A percentile compares a stretch with the other conserved stretches of the same genome.
phyloP scores from a whole-genome alignment of 2,797 vertebrate genomes.

The Lepus oiostolus region DNA sequence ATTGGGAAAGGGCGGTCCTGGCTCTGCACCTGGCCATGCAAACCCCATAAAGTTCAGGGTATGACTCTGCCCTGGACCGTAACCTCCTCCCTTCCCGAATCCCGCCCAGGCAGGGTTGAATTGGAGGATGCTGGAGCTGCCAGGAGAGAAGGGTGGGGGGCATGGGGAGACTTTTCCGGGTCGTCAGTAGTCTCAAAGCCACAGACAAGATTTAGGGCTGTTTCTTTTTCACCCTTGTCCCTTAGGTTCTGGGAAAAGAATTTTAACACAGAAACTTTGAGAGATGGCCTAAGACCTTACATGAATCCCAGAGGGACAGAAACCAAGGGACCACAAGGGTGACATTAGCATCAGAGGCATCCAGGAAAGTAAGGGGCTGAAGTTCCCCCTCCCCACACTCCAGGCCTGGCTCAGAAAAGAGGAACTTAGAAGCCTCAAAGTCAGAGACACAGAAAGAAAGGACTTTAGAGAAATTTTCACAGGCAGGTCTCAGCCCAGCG shows the following conservation, averaged over 20 bases:
- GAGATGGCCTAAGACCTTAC: not conserved
- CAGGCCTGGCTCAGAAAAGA: slow-evolving; percentile 5
- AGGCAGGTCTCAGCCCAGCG: not conserved
- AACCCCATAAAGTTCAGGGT: slow-evolving; percentile 75
- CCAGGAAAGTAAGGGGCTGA: not conserved
- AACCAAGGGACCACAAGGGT: not conserved
- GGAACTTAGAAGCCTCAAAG: not conserved
- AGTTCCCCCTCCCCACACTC: not conserved
- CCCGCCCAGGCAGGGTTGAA: slow-evolving; percentile 49
- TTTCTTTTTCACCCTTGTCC: slow-evolving; percentile 26
- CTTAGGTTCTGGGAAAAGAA: not conserved
- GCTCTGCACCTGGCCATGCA: slow-evolving; percentile 71
- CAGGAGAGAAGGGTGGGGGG: not conserved
- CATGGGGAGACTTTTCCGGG: not conserved
- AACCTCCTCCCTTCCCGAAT: slow-evolving; percentile 50
- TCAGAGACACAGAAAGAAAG: not conserved
- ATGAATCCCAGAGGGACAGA: not conserved
- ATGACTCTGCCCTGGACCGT: slow-evolving; percentile 70
- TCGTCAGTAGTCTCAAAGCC: slow-evolving; percentile 25
- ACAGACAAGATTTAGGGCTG: not conserved
- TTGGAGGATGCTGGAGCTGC: slow-evolving; percentile 32
- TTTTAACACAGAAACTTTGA: not conserved
- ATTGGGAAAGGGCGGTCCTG: slow-evolving; percentile 11
- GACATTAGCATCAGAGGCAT: not conserved
- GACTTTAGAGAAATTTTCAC: not conserved